A percentile compares a stretch with the other conserved stretches of the same genome.
phyloP scores from a whole-genome alignment of 2,797 vertebrate species.

The Lates japonicus region DNA sequence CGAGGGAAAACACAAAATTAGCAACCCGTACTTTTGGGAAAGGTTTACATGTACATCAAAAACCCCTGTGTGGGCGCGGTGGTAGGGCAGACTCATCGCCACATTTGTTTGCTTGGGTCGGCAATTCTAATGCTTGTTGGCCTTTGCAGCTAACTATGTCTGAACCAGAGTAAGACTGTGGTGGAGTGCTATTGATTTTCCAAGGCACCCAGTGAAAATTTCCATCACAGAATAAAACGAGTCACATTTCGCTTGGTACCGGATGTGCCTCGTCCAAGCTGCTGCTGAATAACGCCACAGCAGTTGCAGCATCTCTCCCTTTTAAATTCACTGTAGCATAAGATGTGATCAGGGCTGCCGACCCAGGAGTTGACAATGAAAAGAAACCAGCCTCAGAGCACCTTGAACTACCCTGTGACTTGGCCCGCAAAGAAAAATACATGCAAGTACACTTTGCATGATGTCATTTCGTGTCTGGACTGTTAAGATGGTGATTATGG shows the following conservation, averaged over 20 bases:
- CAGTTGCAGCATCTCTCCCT: not conserved
- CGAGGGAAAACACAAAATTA: slow-evolving; percentile 67
- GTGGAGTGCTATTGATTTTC: slow-evolving; percentile 58
- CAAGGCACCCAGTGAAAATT: slow-evolving; percentile 38
- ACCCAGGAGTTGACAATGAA: slow-evolving; percentile 18
- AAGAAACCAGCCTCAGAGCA: slow-evolving; percentile 41
- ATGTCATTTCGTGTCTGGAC: slow-evolving; percentile 70
- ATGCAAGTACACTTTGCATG: slow-evolving; percentile 58
- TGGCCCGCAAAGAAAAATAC: slow-evolving; percentile 73
- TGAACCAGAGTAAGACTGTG: slow-evolving; percentile 54
- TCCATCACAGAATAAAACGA: slow-evolving; percentile 47
- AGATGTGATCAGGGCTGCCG: slow-evolving; percentile 23
- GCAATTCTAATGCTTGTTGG: slow-evolving; percentile 54
- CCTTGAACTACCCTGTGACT: slow-evolving; percentile 35
- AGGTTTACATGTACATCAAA: slow-evolving; percentile 66
- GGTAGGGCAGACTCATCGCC: slow-evolving; percentile 45
- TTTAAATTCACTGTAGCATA: not conserved
- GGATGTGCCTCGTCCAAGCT: not conserved
- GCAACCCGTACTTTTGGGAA: slow-evolving; percentile 63
- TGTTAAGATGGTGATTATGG: slow-evolving; percentile 45
- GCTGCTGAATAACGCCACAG: slow-evolving; percentile 7
- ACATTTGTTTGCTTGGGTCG: slow-evolving; percentile 70
- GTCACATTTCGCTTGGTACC: slow-evolving; percentile 40
- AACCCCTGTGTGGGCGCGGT: slow-evolving; percentile 24
- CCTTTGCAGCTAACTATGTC: slow-evolving; percentile 58